phyloP scores from a whole-genome alignment of 2,797 vertebrate species.

The Anolis apletophallus region DNA sequence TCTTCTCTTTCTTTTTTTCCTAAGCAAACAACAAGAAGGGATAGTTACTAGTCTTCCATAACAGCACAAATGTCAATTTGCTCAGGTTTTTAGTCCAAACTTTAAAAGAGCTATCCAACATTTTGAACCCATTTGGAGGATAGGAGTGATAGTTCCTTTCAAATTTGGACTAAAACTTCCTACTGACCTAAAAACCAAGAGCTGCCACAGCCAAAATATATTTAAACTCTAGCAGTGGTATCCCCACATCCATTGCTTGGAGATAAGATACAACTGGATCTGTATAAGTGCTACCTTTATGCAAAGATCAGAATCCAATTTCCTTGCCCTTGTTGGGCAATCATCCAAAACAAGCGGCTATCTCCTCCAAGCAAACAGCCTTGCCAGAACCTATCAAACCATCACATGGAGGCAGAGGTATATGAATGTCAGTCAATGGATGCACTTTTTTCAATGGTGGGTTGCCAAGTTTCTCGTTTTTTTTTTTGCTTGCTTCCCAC shows the following conservation, averaged over 20 bases:
- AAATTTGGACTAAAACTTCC: too few relatives aligned
- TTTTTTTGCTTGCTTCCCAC: slow-evolving; percentile 4
- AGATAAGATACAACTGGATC: not conserved
- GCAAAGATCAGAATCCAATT: not conserved
- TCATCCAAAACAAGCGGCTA: not conserved
- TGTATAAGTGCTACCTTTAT: not conserved
- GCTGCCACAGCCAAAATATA: not conserved
- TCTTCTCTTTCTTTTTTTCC: too few relatives aligned
- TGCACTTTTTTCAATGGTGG: not conserved
- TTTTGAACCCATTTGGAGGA: too few relatives aligned
- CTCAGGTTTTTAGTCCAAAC: too few relatives aligned
- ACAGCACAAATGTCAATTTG: too few relatives aligned
- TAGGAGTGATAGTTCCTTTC: too few relatives aligned
- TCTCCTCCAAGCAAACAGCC: not conserved
- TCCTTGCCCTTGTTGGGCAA: not conserved
- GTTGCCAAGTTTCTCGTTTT: not conserved
- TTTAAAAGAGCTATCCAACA: too few relatives aligned
- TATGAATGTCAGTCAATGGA: not conserved
- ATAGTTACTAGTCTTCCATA: too few relatives aligned
- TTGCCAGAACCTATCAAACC: not conserved
- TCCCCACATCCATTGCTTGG: not conserved
- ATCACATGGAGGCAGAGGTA: not conserved
- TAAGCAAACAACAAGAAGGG: too few relatives aligned
- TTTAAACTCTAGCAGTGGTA: not conserved
- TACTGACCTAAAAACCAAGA: too few relatives aligned